Evolutionary conservation across 2,113 vertebrate genomes (phyloP).

Genomic region (Vombatus ursinus): DNA sequence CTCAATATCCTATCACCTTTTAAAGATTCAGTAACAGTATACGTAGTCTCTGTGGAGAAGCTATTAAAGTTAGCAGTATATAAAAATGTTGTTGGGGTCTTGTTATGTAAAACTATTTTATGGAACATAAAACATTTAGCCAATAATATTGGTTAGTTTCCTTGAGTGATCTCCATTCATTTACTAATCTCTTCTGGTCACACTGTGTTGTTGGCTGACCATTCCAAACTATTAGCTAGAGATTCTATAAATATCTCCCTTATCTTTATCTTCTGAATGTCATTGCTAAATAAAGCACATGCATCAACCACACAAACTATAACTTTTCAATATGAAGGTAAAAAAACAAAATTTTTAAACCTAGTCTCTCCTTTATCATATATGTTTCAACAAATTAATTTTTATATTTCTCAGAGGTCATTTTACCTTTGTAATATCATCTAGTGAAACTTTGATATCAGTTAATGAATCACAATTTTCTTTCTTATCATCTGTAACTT

Average conservation of each 20-base stretch:
- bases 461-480: constrained; percentile 4
- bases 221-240: neutral
- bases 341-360: constrained; percentile 26
- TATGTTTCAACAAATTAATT: constrained; percentile 20
- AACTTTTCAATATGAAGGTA: neutral
- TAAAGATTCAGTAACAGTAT: neutral
- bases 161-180: neutral
- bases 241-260: neutral
- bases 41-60: neutral
- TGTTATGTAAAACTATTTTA: neutral
- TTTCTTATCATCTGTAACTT: neutral
- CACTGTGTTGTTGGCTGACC: neutral
- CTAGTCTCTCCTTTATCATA: neutral
- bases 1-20: neutral
- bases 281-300: neutral
- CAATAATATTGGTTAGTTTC: neutral
- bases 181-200: neutral
- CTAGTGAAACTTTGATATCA: constrained; percentile 8
- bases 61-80: neutral
- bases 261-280: neutral
- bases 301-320: neutral
- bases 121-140: neutral
- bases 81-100: neutral
- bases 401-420: constrained; percentile 6
- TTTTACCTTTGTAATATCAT: constrained; percentile 62